Base-by-base conservation (phyloP, 2,888 invertebrate genomes). In the Criorhina ranunculi region DNA sequence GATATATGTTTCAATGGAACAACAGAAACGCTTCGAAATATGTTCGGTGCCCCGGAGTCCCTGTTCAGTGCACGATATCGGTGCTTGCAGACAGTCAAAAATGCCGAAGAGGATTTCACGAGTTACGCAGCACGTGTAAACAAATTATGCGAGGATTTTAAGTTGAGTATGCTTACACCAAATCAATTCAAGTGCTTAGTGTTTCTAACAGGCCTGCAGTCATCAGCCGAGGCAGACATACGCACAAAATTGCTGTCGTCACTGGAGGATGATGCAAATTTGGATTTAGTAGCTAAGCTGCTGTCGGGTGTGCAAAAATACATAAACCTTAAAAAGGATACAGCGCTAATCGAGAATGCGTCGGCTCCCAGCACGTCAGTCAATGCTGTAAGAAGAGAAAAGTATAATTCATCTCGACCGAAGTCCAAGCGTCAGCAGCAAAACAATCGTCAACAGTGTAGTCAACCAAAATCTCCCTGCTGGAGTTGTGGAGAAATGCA, bases 121-220 rank as follows among this genome's bases (percentile, higher is more conserved):
- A 46, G 24, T 5, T 77, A 69, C 29, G 69, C 77, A 44, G 77
- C 69, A n/a, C 59, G 53, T 2, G 73, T 72, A 29, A 67, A 67
- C 42, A 44, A 62, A 31, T 24, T 1, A 35, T 81, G 81, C 2
- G 86, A 86, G 49, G 67, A 78, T 46, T 81, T 80, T 49, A 66
- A 67, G 17, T 24, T 86, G 8, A 51, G 19, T 5, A 55, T 60
- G 9, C 55, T 62, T 7, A 59, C 42, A 8, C 17, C 33, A 24
- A 53, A 78, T 55, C 66, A 83, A 49, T 83, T 79, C n/a, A 31
- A 64, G 33, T 46, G 31, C 29, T 15, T 64, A 31, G 17, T 64
- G 9, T 33, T 46, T 78, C 64, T 85, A 0, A 75, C 46, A 24
- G 75, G 75, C 1, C 33, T 79, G 7, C 55, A 17, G 6, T 33